Evolutionary conservation across 2,113 vertebrate species (phyloP), one percentile per base, ranked within the genome.

Genomic region (Leucopsar rothschildi): DNA sequence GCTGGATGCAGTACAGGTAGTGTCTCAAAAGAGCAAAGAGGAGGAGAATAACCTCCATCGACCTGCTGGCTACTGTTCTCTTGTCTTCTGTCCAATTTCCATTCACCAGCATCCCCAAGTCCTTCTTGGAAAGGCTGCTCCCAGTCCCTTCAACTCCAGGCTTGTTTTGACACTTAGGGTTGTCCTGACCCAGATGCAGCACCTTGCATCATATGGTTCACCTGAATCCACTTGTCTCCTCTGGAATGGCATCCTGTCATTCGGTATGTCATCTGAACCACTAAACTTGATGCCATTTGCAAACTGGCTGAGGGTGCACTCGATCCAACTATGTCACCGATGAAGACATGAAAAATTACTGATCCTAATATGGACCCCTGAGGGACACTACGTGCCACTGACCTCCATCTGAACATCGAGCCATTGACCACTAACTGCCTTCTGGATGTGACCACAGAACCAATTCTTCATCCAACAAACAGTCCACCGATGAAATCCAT

Each of bases 51-150:
- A 27, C 25, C 6, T 80, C 15, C 7, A 17, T 10, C 0, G 0
- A 12, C 11, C 20, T 72, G 4, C 52, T 65, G 16, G 23, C 4
- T 14, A 12, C 0, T 0, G 2, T 64, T 57, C 11, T 22, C 23
- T 39, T n/a, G 4, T 22, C 20, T 52, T 52, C 44, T 59, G 23
- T 39, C 11, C 19, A 12, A 10, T 44, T 71, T 50, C 53, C 24
- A n/a, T 50, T n/a, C 19, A 18, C 4, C 37, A 39, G 2, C 5
- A n/a, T 7, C 3, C 8, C 8, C 9, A 63, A 57, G 20, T 29
- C 14, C 24, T 45, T 79, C 39, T 45, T 1, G 1, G 15, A 20
- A 65, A 4, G 21, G 13, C 20, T 57, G 2, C 11, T 57, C 27
- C 23, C 13, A 50, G 33, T 6, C 23, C 21, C 19, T 78, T 84